phyloP scores from a whole-genome alignment of 1,140 invertebrate species.

The Drosophila malerkotliana region DNA sequence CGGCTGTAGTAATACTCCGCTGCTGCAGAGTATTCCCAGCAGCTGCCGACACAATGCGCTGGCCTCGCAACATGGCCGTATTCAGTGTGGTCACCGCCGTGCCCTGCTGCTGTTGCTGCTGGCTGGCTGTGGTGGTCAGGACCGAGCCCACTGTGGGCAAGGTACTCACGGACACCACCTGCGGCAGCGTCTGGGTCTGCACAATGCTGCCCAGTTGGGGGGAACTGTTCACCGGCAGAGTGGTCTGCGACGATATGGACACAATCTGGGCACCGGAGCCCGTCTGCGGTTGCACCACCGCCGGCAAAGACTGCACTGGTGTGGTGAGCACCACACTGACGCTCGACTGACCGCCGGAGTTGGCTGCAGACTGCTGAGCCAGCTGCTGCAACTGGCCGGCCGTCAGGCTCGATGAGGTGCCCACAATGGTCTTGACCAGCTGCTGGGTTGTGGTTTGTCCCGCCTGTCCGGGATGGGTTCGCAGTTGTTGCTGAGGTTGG shows the following conservation, averaged over 20 bases:
- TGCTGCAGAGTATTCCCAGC: conserved; percentile 78
- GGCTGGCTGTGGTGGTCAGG: conserved; percentile 74
- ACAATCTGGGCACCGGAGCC: conserved; percentile 77
- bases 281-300: conserved; percentile 65
- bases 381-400: conserved; percentile 76
- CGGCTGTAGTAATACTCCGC: conserved; percentile 58
- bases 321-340: conserved; percentile 83
- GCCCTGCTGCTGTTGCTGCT: conserved; percentile 72
- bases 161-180: conserved; percentile 80
- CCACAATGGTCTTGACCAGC: conserved; percentile 79
- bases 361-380: conserved; percentile 59
- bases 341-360: conserved; percentile 55
- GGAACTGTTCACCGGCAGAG: conserved; percentile 69
- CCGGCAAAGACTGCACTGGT: conserved; percentile 68
- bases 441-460: conserved; percentile 59
- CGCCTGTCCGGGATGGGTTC: conserved; percentile 38
- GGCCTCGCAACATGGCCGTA: conserved; percentile 83
- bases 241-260: conserved; percentile 76
- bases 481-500: conserved; percentile 63
- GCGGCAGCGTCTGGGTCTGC: conserved; percentile 76
- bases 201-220: conserved; percentile 78
- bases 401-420: conserved; percentile 57
- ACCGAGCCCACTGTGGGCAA: conserved; percentile 71
- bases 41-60: conserved; percentile 84
- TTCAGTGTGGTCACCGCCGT: conserved; percentile 83